Conservation (phyloP, 1,140 invertebrate genomes). For the Cyphomyrmex costatus region DNA sequence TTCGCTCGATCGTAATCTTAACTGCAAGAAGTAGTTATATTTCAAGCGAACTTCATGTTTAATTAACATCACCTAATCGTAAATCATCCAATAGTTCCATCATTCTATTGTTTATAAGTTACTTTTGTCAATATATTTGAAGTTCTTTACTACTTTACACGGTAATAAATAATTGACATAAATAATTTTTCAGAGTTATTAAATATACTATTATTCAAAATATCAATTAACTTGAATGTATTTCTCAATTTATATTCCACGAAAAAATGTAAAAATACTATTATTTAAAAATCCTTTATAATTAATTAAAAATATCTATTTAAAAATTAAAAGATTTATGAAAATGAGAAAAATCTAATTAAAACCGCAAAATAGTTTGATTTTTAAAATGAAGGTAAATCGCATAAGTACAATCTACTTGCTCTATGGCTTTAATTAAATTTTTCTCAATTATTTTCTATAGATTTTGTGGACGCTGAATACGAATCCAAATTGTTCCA, state of each 20-base stretch:
- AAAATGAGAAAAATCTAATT: not conserved
- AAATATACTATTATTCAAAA: not conserved
- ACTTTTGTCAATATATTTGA: not conserved
- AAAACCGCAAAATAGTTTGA: not conserved
- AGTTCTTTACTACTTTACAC: not conserved
- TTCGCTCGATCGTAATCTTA: not conserved
- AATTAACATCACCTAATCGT: slow-evolving; percentile 22
- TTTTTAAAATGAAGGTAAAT: not conserved
- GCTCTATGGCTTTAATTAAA: no score
- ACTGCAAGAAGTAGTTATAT: slow-evolving; percentile 18
- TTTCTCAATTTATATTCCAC: not conserved
- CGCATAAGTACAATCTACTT: not conserved
- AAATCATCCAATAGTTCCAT: slow-evolving; percentile 19
- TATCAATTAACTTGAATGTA: no score
- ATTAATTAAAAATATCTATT: not conserved
- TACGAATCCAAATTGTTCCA: no score
- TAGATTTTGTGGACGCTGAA: no score
- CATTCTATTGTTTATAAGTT: not conserved
- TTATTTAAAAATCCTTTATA: not conserved
- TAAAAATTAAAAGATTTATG: not conserved
- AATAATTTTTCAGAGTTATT: not conserved
- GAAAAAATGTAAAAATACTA: not conserved
- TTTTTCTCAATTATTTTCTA: no score
- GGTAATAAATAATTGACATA: not conserved
- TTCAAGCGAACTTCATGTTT: slow-evolving; percentile 30